Evolutionary conservation across 2,888 invertebrate genomes (phyloP).

Genomic region (Tetragonisca angustula): DNA sequence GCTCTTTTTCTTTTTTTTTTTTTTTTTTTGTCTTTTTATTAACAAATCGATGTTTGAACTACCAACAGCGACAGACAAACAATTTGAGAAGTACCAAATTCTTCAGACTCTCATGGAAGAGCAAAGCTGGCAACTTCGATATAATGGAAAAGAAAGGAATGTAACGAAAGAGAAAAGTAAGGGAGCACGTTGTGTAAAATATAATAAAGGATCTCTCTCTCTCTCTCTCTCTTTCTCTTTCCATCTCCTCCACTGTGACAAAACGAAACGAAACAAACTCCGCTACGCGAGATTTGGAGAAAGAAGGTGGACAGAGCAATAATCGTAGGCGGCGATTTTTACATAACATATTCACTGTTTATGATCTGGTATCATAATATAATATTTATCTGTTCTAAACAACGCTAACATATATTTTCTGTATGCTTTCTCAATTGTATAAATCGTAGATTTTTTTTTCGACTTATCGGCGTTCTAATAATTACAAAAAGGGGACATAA

Average conservation of each 20-base stretch:
- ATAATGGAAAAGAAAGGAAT: no score
- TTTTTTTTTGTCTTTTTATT: no score
- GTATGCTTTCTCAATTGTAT: conserved; percentile 72
- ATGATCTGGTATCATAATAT: conserved; percentile 81
- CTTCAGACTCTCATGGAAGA: no score
- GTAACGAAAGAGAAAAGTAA: not conserved
- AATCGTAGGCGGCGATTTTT: conserved; percentile 50
- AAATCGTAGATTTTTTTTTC: conserved; percentile 68
- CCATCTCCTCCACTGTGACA: not conserved
- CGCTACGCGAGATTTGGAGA: not conserved
- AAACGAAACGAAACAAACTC: not conserved
- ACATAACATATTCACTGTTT: conserved; percentile 82
- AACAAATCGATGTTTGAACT: not conserved
- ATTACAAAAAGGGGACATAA: conserved; percentile 72
- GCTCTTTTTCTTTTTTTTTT: not conserved
- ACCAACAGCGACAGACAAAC: no score
- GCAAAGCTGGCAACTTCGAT: not conserved
- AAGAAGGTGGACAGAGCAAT: conserved; percentile 7
- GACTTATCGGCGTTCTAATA: conserved; percentile 73
- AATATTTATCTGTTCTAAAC: conserved; percentile 82
- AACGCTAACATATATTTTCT: conserved; percentile 81
- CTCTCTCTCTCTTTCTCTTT: not conserved
- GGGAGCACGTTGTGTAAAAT: not conserved
- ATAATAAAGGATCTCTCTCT: not conserved
- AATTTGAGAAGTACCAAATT: no score